phyloP scores from a whole-genome alignment of 2,888 invertebrate species.

The Melieria crassipennis region DNA sequence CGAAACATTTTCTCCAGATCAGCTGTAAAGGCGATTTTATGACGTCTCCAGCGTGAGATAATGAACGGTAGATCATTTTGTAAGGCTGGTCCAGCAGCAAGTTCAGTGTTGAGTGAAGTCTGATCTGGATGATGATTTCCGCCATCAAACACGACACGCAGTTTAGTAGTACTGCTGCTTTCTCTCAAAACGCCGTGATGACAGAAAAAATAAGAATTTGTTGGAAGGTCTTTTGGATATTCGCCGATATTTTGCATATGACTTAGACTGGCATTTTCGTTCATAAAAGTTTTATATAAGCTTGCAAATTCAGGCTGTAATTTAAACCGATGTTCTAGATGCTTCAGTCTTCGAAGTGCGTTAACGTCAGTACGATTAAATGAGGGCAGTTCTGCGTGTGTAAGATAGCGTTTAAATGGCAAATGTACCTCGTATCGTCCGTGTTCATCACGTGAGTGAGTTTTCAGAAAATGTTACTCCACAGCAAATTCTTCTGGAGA shows the following conservation, averaged over 20 bases:
- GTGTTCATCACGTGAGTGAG: no score
- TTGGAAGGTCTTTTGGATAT: slow-evolving; percentile 27
- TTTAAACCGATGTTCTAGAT: slow-evolving; percentile 18
- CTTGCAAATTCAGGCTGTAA: slow-evolving; percentile 7
- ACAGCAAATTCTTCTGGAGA: slow-evolving; percentile 6
- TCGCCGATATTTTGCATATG: slow-evolving; percentile 34
- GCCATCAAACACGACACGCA: slow-evolving; percentile 28
- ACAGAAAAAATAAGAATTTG: slow-evolving; percentile 24
- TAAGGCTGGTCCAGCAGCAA: slow-evolving; percentile 23
- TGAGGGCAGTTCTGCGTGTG: not conserved
- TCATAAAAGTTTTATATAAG: slow-evolving; percentile 22
- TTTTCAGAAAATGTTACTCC: slow-evolving; percentile 22
- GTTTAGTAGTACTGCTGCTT: slow-evolving; percentile 31
- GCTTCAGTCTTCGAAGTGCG: slow-evolving; percentile 21
- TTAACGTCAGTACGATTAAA: slow-evolving; percentile 29
- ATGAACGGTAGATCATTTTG: slow-evolving; percentile 29
- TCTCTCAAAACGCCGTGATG: slow-evolving; percentile 28
- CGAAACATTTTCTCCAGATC: no score
- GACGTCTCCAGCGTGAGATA: slow-evolving; percentile 12
- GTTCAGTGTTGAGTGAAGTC: slow-evolving; percentile 25
- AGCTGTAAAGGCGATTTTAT: no score
- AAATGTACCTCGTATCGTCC: slow-evolving; percentile 7
- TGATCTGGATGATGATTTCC: slow-evolving; percentile 25
- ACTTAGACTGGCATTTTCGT: slow-evolving; percentile 19
- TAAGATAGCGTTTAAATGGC: slow-evolving; percentile 25